These are phyloP conservation scores for Leptinotarsa lineolata DNA, from an alignment of 1,140 invertebrate species.

Conservation along the genomic window DNA sequence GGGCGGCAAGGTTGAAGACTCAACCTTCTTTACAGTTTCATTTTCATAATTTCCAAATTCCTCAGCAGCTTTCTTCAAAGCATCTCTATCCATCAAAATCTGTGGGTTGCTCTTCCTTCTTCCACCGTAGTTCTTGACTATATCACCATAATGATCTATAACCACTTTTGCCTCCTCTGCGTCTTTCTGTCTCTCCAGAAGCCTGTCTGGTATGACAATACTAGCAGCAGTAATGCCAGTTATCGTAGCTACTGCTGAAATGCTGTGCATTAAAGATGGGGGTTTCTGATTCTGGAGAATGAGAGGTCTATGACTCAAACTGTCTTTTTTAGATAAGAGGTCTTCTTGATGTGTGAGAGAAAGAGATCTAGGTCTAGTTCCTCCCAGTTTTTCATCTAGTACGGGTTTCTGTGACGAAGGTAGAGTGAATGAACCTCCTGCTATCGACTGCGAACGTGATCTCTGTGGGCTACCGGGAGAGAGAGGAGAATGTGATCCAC, in stretches of 20 bases:
- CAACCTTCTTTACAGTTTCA: no score
- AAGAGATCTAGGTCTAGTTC: constrained; percentile 25
- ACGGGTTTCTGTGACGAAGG: constrained; percentile 11
- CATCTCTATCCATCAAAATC: constrained; percentile 29
- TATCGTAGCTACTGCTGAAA: constrained; percentile 44
- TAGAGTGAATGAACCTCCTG: background rate
- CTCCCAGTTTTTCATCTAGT: background rate
- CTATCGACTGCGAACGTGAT: constrained; percentile 24
- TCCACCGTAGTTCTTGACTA: constrained; percentile 70
- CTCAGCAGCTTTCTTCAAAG: constrained; percentile 51
- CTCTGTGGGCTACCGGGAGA: constrained; percentile 13
- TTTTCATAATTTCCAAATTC: constrained; percentile 24
- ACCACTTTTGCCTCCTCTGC: constrained; percentile 70
- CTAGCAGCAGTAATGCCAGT: constrained; percentile 51
- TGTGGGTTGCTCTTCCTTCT: constrained; percentile 53
- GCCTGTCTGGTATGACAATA: constrained; percentile 48
- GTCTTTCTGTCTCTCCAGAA: constrained; percentile 46
- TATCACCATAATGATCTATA: constrained; percentile 79
- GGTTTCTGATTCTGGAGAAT: constrained; percentile 20
- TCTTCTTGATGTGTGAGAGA: constrained; percentile 28
- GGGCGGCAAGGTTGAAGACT: no score
- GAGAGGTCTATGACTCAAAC: constrained; percentile 14
- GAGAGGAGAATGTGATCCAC: constrained; percentile 32
- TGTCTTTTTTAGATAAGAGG: background rate
- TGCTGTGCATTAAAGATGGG: constrained; percentile 31